A percentile compares a stretch with the other conserved stretches of the same genome.
Conservation (phyloP, 2,797 vertebrate genomes). For the Pangasius mekongensis region DNA sequence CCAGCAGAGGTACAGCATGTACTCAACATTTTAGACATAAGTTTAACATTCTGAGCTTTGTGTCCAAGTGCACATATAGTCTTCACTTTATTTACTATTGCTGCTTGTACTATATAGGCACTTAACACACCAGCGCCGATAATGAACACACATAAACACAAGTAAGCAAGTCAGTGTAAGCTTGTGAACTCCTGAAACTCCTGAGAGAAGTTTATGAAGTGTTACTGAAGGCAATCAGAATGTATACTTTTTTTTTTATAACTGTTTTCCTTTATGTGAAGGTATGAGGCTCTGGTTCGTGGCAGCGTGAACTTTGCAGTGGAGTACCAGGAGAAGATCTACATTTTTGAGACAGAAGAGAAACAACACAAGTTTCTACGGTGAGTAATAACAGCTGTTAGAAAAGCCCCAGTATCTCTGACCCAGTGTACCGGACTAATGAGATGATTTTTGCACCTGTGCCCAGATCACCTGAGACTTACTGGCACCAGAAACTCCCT, state of each 20-base stretch:
- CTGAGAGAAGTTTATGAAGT: background rate
- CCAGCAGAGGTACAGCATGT: slow-evolving; percentile 79
- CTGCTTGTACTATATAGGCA: background rate
- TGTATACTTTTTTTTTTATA: no score
- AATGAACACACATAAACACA: background rate
- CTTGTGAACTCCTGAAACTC: background rate
- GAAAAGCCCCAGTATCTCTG: background rate
- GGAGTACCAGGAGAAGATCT: slow-evolving; percentile 85
- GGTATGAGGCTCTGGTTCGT: slow-evolving; percentile 88
- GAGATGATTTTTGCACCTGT: background rate
- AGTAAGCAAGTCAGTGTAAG: background rate
- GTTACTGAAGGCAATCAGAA: background rate
- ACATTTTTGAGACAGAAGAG: slow-evolving; percentile 83
- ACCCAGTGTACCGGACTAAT: background rate
- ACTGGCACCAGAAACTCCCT: slow-evolving; percentile 87
- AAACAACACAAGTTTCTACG: slow-evolving; percentile 89
- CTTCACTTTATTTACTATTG: background rate
- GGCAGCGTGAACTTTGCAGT: slow-evolving; percentile 82
- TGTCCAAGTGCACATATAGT: background rate
- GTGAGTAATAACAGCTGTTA: slow-evolving; percentile 64
- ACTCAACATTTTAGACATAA: background rate
- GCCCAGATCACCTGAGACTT: slow-evolving; percentile 83
- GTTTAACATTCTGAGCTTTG: background rate
- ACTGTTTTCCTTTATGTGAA: slow-evolving; percentile 57
- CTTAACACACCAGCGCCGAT: background rate